Evolutionary conservation across 2,113 vertebrate genomes (phyloP).

Genomic region (Festucalex cinctus): DNA sequence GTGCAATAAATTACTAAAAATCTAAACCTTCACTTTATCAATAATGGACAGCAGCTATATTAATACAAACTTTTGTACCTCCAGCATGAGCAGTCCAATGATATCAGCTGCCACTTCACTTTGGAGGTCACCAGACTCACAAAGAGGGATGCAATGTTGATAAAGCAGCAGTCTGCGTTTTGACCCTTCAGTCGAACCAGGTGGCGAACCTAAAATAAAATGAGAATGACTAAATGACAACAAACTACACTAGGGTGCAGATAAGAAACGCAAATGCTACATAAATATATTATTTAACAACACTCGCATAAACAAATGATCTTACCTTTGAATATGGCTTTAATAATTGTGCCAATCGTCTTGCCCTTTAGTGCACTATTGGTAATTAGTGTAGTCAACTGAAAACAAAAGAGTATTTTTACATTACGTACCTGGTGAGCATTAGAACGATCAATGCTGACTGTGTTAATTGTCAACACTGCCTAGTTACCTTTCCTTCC

Average conservation of each 20-base stretch:
- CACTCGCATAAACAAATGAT: neutral
- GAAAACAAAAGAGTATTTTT: neutral
- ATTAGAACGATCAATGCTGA: neutral
- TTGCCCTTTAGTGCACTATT: conserved; percentile 80
- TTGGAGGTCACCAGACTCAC: conserved; percentile 90
- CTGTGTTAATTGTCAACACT: no score
- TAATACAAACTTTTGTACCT: conserved; percentile 69
- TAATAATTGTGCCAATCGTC: conserved; percentile 75
- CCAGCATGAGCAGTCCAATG: conserved; percentile 90
- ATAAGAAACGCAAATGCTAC: no score
- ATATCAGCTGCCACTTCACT: conserved; percentile 83
- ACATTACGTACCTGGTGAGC: neutral
- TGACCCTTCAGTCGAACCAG: conserved; percentile 73
- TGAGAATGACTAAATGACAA: neutral
- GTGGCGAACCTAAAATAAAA: conserved; percentile 78
- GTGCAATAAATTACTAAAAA: no score
- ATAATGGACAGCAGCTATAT: neutral
- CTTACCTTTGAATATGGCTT: conserved; percentile 86
- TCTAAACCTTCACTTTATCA: no score
- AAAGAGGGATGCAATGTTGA: conserved; percentile 80
- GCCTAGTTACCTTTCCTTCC: conserved; percentile 57
- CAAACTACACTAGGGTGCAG: no score
- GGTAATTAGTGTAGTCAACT: conserved; percentile 78
- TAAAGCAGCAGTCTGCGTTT: conserved; percentile 81
- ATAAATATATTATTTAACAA: neutral